phyloP scores from a whole-genome alignment of 2,888 invertebrate species.

The Synanthedon tipuliformis region DNA sequence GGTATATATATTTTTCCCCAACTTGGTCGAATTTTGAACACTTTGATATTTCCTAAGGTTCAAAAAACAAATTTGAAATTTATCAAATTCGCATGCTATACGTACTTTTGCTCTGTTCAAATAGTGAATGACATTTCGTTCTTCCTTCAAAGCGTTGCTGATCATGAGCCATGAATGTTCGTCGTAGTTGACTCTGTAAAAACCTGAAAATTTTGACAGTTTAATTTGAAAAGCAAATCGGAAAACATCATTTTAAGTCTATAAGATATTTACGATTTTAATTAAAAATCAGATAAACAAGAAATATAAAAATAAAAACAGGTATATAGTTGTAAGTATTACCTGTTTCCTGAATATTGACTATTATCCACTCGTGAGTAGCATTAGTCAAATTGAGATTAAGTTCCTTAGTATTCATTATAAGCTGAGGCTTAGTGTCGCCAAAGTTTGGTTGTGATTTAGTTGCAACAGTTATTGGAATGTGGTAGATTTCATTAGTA shows the following conservation, averaged over 20 bases:
- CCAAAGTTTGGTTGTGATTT: slow-evolving; percentile 30
- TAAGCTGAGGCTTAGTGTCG: slow-evolving; percentile 41
- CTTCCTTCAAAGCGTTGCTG: slow-evolving; percentile 44
- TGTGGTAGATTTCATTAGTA: slow-evolving; percentile 43
- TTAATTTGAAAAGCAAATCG: no score
- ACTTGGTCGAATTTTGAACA: no score
- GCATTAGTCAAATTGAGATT: slow-evolving; percentile 24
- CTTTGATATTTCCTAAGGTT: no score
- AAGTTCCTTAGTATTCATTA: slow-evolving; percentile 32
- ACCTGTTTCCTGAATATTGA: slow-evolving; percentile 74
- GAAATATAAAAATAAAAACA: no score
- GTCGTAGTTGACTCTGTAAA: slow-evolving; percentile 77
- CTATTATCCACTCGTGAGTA: slow-evolving; percentile 64
- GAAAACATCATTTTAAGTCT: no score
- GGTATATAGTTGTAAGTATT: slow-evolving; percentile 1
- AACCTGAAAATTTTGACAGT: slow-evolving; percentile 43
- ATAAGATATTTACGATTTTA: no score
- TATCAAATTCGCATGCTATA: no score
- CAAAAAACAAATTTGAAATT: no score
- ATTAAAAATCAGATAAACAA: no score
- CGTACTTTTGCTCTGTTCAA: slow-evolving; percentile 79
- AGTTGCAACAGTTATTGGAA: slow-evolving; percentile 54
- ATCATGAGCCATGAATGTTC: slow-evolving; percentile 62
- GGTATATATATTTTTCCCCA: no score
- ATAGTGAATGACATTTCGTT: slow-evolving; percentile 66